Conservation (phyloP, 2,113 vertebrate species). For the Piaya cayana region DNA sequence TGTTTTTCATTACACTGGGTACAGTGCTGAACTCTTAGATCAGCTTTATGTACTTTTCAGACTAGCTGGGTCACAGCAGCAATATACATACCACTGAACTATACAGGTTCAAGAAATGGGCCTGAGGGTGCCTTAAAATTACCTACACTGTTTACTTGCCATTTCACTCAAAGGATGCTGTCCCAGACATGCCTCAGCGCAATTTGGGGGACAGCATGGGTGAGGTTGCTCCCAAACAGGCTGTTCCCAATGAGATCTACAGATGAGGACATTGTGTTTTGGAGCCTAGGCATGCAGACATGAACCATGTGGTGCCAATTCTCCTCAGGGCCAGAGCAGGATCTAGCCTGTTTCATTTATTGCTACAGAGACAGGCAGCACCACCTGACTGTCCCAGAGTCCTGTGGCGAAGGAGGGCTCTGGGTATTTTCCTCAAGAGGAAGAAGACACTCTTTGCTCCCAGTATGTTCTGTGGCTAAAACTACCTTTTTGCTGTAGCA, state of each 20-base stretch:
- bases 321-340: neutral
- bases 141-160: neutral
- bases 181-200: neutral
- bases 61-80: neutral
- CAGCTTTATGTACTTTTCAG: neutral
- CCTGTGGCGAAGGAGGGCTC: neutral
- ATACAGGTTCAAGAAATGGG: neutral
- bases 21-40: neutral
- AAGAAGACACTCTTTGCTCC: neutral
- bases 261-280: neutral
- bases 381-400: neutral
- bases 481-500: neutral
- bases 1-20: neutral
- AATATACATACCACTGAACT: neutral
- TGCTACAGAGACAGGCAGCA: neutral
- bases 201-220: neutral
- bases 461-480: neutral
- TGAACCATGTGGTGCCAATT: neutral
- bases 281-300: neutral
- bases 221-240: neutral
- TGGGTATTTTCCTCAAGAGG: neutral
- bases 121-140: neutral
- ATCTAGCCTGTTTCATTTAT: neutral
- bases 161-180: neutral
- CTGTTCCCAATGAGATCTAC: neutral